Percentiles rank a stretch among this genome's conserved stretches.
Evolutionary conservation across 2,888 invertebrate species (phyloP).

Genomic region (Bellardia bayeri): DNA sequence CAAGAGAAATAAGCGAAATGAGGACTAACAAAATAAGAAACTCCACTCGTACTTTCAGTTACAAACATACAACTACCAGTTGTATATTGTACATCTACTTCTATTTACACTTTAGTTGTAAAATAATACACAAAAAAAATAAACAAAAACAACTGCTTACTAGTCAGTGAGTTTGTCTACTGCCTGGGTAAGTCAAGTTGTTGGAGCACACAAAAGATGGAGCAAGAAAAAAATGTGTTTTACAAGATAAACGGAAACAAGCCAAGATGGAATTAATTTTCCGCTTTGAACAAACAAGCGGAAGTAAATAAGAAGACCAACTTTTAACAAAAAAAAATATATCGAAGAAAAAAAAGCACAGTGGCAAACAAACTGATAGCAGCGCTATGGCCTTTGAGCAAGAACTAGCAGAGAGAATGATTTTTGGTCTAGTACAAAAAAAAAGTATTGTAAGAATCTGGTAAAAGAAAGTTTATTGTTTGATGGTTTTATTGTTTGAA

Average conservation of each 20-base stretch:
- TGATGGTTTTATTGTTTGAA: slow-evolving; percentile 40
- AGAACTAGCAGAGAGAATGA: not conserved
- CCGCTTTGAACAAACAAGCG: slow-evolving; percentile 84
- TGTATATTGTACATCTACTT: slow-evolving; percentile 41
- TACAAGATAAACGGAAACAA: slow-evolving; percentile 83
- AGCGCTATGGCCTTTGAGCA: slow-evolving; percentile 14
- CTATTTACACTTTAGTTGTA: slow-evolving; percentile 65
- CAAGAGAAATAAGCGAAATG: slow-evolving; percentile 54
- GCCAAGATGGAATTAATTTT: slow-evolving; percentile 84
- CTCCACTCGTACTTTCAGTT: slow-evolving; percentile 67
- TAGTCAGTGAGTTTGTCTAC: slow-evolving; percentile 64
- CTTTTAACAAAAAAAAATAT: slow-evolving; percentile 57
- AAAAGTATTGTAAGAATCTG: slow-evolving; percentile 14
- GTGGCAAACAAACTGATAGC: slow-evolving; percentile 46
- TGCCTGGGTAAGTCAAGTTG: slow-evolving; percentile 67
- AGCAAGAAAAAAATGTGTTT: slow-evolving; percentile 76
- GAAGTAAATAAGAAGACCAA: slow-evolving; percentile 80
- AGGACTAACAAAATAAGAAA: slow-evolving; percentile 69
- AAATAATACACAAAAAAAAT: slow-evolving; percentile 45
- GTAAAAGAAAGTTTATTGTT: slow-evolving; percentile 44
- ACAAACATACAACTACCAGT: not conserved
- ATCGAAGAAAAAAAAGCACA: slow-evolving; percentile 13
- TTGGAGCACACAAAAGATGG: slow-evolving; percentile 65
- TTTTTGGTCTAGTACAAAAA: slow-evolving; percentile 54
- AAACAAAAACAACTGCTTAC: slow-evolving; percentile 50